Conservation (phyloP, 2,113 vertebrate species). For the Pteruthius melanotis region DNA sequence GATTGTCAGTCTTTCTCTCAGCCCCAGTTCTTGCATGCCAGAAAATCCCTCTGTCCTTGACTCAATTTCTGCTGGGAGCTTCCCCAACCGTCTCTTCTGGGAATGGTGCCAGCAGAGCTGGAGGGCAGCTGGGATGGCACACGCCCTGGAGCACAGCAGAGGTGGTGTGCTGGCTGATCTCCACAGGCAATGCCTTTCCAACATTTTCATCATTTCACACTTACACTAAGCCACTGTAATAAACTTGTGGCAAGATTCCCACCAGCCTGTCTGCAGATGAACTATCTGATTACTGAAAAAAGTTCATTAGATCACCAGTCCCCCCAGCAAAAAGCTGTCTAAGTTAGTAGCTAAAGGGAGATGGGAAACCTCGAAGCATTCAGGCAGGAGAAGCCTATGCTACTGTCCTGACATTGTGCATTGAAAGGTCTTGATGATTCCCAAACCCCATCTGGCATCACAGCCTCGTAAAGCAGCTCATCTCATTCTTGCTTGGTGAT, state of each 20-base stretch:
- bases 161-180: not conserved
- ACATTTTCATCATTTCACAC: not conserved
- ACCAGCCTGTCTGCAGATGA: not conserved
- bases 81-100: not conserved
- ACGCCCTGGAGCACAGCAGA: accelerated
- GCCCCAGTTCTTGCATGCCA: not conserved
- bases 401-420: not conserved
- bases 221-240: not conserved
- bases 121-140: not conserved
- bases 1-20: not conserved
- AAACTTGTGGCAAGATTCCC: not conserved
- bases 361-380: not conserved
- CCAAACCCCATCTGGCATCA: not conserved
- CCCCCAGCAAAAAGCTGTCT: not conserved
- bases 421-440: not conserved
- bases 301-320: not conserved
- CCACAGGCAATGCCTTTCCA: accelerated
- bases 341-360: not conserved
- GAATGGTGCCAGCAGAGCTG: not conserved
- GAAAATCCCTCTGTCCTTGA: not conserved
- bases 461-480: not conserved
- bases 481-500: not conserved
- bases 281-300: not conserved
- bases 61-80: not conserved
- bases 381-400: not conserved